These are phyloP conservation scores for Ganaspis sp. DNA, from an alignment of 1,140 invertebrate genomes.

Conservation along the genomic window DNA sequence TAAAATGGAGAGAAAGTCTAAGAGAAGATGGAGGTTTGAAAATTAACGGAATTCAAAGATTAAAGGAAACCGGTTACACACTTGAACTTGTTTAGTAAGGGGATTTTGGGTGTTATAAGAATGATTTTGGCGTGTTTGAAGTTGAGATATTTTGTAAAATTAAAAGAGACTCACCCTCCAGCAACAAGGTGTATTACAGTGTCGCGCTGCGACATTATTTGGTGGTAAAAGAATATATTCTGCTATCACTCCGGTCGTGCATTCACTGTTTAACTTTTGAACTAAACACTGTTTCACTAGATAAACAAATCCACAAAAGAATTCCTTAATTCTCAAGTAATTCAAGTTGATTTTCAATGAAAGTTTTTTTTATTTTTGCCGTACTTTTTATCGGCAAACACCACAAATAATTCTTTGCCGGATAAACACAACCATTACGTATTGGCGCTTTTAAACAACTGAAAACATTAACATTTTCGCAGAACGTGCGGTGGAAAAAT, in stretches of 20 bases:
- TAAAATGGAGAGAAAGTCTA: not conserved
- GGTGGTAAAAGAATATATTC: conserved; percentile 39
- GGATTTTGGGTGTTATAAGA: not conserved
- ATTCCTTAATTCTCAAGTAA: not conserved
- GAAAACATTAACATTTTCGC: conserved; percentile 18
- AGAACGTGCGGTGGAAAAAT: not conserved
- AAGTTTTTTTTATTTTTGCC: not conserved
- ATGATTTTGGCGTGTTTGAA: not conserved
- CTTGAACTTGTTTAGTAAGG: not conserved
- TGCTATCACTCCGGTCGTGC: conserved; percentile 38
- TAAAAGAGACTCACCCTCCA: conserved; percentile 84
- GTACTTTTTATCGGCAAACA: conserved; percentile 19
- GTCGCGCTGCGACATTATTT: conserved; percentile 84
- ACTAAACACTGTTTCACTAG: conserved; percentile 30
- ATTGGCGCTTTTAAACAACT: conserved; percentile 52
- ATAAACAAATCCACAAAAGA: conserved; percentile 31
- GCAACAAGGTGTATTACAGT: conserved; percentile 90
- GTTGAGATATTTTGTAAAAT: conserved; percentile 34
- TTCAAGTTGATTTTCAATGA: not conserved
- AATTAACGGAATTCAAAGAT: conserved; percentile 29
- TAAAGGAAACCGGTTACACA: not conserved
- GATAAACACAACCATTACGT: conserved; percentile 19
- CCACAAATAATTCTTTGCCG: conserved; percentile 18
- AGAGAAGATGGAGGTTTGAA: conserved; percentile 10
- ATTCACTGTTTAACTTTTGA: conserved; percentile 44